Evolutionary conservation across 2,797 vertebrate species (phyloP).

Genomic region (Sebastes elongatus): DNA sequence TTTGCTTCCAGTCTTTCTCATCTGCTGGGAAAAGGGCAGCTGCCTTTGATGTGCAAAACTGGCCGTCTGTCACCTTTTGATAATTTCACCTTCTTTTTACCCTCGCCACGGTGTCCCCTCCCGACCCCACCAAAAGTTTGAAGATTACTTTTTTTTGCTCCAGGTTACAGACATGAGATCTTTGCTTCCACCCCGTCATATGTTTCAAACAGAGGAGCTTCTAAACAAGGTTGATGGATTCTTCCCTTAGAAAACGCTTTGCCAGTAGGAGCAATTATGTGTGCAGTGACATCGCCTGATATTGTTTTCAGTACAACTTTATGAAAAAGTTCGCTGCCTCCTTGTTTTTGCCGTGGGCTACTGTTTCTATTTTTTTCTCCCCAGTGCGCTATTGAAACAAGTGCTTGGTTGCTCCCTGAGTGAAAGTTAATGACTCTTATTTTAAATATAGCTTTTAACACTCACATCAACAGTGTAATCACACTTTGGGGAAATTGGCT

Average conservation of each 20-base stretch:
- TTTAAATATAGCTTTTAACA: constrained; percentile 59
- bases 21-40: constrained; percentile 15
- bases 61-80: constrained; percentile 29
- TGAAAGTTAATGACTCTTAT: constrained; percentile 61
- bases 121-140: background rate
- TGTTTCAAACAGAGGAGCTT: constrained; percentile 39
- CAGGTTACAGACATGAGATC: constrained; percentile 54
- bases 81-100: constrained; percentile 2
- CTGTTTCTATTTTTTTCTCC: constrained; percentile 33
- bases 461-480: constrained; percentile 51
- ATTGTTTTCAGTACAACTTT: constrained; percentile 69
- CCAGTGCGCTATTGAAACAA: constrained; percentile 49
- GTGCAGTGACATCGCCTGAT: constrained; percentile 65
- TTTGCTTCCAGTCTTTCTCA: constrained; percentile 13
- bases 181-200: constrained; percentile 32
- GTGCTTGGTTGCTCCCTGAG: constrained; percentile 41
- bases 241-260: constrained; percentile 54
- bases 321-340: constrained; percentile 60
- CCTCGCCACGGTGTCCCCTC: background rate
- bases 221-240: constrained; percentile 68
- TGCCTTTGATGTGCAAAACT: constrained; percentile 38
- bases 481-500: constrained; percentile 51
- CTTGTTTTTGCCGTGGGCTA: constrained; percentile 63
- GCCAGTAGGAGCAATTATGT: constrained; percentile 68
- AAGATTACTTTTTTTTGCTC: constrained; percentile 65